Base-by-base conservation (phyloP, 2,888 invertebrate species). In the Lithodes maja region DNA sequence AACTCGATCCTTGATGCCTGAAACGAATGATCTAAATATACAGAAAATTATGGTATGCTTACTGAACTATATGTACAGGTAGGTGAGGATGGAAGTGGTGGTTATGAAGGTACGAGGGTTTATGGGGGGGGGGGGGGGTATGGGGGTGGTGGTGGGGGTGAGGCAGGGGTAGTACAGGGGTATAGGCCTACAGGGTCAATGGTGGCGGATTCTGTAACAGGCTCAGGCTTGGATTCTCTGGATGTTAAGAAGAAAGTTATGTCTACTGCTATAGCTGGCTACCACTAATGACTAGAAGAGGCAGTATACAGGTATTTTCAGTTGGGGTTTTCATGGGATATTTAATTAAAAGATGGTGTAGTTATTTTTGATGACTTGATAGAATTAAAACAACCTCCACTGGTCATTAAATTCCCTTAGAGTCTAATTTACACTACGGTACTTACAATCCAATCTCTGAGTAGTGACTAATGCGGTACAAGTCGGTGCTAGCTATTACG, bases 81-180 rank as follows among this genome's bases (percentile, higher is more conserved):
- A 54, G 74, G 17, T 69, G 53, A 82, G 52, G 71, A 68, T 71
- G 74, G 54, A 54, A 54, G 54, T 17, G 52, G 52, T 52, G 53
- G 83, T 74, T 12, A 49, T 33, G 0, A 33, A 33, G 33, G 33
- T 33, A 33, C 33, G 33, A 33, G 33, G 33, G 33, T 33, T 33
- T 33, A 33, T 50, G 53, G 53, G 12, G 71, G 71, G 33, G 12
- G 83, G 50, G 83, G 52, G 15, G n/a, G 83, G 33, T 33, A 52
- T 49, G 15, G 53, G 69, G 69, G 61, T 49, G 61, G 71, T 71
- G 71, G 83, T 83, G 83, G 83, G 52, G 50, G 83, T 9, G 54
- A 54, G 52, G 77, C 54, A 49, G 71, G 52, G 53, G 83, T 68
- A 49, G 77, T 17, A 61, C n/a, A 12, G 5, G 71, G 71, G 71